Percentiles rank a stretch among this genome's conserved stretches.
Evolutionary conservation across 2,113 vertebrate species (phyloP).

Genomic region (Chaetops frenatus): DNA sequence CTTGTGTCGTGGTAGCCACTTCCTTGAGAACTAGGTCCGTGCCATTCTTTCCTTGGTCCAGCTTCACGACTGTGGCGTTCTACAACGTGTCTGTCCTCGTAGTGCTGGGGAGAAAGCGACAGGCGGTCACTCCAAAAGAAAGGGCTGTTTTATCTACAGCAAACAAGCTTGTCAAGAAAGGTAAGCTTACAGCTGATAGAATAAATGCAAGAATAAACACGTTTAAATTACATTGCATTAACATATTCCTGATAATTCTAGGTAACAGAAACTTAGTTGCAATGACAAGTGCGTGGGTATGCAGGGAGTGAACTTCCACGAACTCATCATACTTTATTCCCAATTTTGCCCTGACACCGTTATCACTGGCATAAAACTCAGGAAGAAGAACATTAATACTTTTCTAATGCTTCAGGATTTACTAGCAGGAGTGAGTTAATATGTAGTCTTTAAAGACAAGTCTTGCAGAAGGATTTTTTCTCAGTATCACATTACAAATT

Average conservation of each 20-base stretch:
- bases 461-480: background rate
- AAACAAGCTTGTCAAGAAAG: background rate
- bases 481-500: background rate
- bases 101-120: conserved; percentile 65
- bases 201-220: background rate
- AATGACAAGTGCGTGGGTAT: rapidly evolving
- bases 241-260: background rate
- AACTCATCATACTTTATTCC: background rate
- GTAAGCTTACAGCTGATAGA: background rate
- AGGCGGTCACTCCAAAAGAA: background rate
- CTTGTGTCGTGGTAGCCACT: conserved; percentile 80
- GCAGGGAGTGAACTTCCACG: background rate
- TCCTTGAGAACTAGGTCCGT: conserved; percentile 82
- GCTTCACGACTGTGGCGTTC: conserved; percentile 86
- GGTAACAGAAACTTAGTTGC: background rate
- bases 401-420: background rate
- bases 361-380: background rate
- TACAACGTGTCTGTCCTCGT: conserved; percentile 88
- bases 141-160: background rate
- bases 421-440: background rate
- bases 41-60: conserved; percentile 93
- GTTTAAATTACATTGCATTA: background rate
- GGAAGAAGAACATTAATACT: background rate
- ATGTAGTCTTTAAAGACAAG: background rate
- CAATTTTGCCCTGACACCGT: background rate